Conservation (phyloP, 1,140 invertebrate genomes). For the Lineus longissimus region DNA sequence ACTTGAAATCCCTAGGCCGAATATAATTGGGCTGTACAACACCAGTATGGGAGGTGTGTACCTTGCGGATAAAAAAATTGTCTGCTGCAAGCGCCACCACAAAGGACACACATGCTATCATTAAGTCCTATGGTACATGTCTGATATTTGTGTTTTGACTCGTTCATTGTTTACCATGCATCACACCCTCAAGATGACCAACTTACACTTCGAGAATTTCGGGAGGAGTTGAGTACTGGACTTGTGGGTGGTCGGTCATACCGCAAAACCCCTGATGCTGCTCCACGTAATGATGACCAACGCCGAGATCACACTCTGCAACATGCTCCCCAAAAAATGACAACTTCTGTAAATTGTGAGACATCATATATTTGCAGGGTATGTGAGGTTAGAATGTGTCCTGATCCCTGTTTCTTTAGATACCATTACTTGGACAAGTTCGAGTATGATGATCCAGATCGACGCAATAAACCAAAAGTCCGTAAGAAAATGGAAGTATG, state of each 20-base stretch:
- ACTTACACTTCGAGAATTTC: background rate
- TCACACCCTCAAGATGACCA: background rate
- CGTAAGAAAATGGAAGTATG: too few species aligned
- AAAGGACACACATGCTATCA: background rate
- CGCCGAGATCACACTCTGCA: too few species aligned
- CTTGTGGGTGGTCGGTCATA: background rate
- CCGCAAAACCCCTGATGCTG: background rate
- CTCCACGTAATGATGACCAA: too few species aligned
- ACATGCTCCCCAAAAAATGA: too few species aligned
- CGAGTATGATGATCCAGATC: background rate
- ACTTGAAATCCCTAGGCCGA: background rate
- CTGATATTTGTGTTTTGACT: background rate
- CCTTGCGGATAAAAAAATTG: background rate
- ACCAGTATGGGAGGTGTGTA: background rate
- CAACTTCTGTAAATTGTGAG: background rate
- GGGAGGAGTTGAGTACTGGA: background rate
- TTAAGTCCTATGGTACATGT: background rate
- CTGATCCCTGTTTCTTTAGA: background rate
- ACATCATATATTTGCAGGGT: background rate
- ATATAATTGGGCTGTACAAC: background rate
- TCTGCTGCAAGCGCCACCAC: background rate
- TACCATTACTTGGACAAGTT: background rate
- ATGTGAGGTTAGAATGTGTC: conserved; percentile 1
- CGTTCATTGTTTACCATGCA: background rate
- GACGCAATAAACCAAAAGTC: background rate